Evolutionary conservation across 2,888 invertebrate genomes (phyloP).

Genomic region (Andricus curvator): DNA sequence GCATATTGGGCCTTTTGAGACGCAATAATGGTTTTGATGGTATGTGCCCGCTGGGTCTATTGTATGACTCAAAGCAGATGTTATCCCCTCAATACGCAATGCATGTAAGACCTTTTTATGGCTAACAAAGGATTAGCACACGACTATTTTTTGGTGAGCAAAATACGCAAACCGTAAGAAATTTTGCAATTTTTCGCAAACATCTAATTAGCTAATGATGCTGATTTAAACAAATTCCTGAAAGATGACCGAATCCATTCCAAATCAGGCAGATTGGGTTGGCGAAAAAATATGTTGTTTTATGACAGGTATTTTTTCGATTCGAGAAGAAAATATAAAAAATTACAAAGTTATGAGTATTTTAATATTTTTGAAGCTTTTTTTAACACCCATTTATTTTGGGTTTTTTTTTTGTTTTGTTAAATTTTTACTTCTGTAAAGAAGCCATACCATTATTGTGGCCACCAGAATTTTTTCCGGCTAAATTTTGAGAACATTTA

Average conservation of each 20-base stretch:
- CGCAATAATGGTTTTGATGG: conserved; percentile 14
- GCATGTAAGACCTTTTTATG: background rate
- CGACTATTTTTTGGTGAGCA: background rate
- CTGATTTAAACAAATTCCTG: background rate
- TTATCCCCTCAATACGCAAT: conserved; percentile 24
- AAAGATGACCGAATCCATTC: background rate
- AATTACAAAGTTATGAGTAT: too few relatives aligned
- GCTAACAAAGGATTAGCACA: conserved; percentile 35
- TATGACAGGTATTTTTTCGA: too few relatives aligned
- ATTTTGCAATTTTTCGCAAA: background rate
- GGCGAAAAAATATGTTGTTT: too few relatives aligned
- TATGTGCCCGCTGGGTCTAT: conserved; percentile 18
- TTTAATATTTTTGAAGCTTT: too few relatives aligned
- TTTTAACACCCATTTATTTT: too few relatives aligned
- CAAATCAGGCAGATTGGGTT: background rate
- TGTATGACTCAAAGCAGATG: conserved; percentile 36
- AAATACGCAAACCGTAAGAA: background rate
- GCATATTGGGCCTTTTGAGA: conserved; percentile 13
- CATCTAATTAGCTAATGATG: background rate
- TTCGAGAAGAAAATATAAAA: too few relatives aligned
- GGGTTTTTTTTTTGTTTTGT: too few relatives aligned
- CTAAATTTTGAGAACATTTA: too few relatives aligned
- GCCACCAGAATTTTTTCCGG: too few relatives aligned
- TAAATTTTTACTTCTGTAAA: too few relatives aligned
- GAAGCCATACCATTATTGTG: too few relatives aligned